Base-by-base conservation (phyloP, 2,113 vertebrate genomes). In the Xyrauchen texanus region DNA sequence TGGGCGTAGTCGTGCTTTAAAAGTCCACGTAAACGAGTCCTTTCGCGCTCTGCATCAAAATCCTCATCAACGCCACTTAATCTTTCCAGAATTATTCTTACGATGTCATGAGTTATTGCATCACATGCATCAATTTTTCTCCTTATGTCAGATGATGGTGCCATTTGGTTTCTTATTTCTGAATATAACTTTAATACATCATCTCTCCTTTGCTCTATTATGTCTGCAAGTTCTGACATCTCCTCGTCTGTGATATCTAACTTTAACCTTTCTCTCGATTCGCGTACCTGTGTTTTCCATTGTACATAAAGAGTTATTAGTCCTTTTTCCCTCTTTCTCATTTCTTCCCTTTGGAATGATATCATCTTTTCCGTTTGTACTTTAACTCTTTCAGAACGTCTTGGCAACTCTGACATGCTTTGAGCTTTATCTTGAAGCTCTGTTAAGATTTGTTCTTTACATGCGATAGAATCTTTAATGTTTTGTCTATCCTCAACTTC, bases 11-110 rank as follows among this genome's bases (percentile, higher is more conserved):
- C 58, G 0, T 9, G 58, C 15, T 61, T 15, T 61, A 61, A 61
- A 21, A 61, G 58, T 8, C 3, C 58, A 61, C 15, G 6, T 61
- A 61, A 21, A 61, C 15, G 15, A 61, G 15, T 21, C 21, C 3
- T 61, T 61, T 61, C 58, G n/a, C 15, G 15, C 8, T 61, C 58
- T 61, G 58, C 58, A 61, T 61, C 58, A 61, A 61, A 61, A 15
- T 60, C 58, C n/a, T 8, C 58, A 60, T 61, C 58, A 61, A 61
- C 15, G 8, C 58, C 58, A 58, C 57, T 58, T 58, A 58, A 58
- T 58, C 57, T 58, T 58, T 58, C 57, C 57, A 58, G 57, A 58
- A 58, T 13, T 58, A 58, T 58, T n/a, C n/a, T 58, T 58, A 58
- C 57, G 13, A 58, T 58, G 57, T 58, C 57, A 58, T 58, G 57